Evolutionary conservation across 2,113 vertebrate genomes (phyloP), one percentile per base, ranked within the genome.

Genomic region (Origma solitaria): DNA sequence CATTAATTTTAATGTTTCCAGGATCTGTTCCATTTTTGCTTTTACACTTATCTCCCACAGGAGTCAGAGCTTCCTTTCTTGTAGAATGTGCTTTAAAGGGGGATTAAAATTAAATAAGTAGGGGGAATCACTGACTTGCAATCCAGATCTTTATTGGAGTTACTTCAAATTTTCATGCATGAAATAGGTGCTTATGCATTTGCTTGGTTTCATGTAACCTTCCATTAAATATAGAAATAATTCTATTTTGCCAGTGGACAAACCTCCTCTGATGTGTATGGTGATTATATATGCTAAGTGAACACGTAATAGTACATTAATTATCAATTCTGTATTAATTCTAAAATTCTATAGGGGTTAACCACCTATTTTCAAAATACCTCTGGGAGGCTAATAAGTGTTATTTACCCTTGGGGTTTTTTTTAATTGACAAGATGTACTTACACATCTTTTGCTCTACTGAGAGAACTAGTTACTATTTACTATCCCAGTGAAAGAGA

Each of bases 1-100:
- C 94, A 93, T 96, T 92, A 96, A 95, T 96, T 95, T 97, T 97
- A 94, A 92, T 95, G 81, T 87, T 96, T 91, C 70, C 79, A 93
- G 86, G 53, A 90, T 97, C 82, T 94, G 79, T 90, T 94, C 92
- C 75, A 80, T 90, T 96, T 96, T 92, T 90, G 50, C 71, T 90
- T 50, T 95, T 87, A 94, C 50, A 91, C 54, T 83, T 75, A 65
- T 72, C 73, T 96, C 94, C 88, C 88, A 66, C 15, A 42, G 88
- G 92, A 95, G 23, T 62, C 88, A 90, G 33, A 62, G 4, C 45
- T 90, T 87, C 47, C 85, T 88, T 95, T 95, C 82, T 86, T 88
- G 75, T 42, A 57, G 45, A 77, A 80, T 61, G 23, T 50, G 11
- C 75, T 94, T 93, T 91, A 90, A 82, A 94, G 80, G 65, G 66